Evolutionary conservation across 2,797 vertebrate genomes (phyloP).

Genomic region (Paguma larvata): DNA sequence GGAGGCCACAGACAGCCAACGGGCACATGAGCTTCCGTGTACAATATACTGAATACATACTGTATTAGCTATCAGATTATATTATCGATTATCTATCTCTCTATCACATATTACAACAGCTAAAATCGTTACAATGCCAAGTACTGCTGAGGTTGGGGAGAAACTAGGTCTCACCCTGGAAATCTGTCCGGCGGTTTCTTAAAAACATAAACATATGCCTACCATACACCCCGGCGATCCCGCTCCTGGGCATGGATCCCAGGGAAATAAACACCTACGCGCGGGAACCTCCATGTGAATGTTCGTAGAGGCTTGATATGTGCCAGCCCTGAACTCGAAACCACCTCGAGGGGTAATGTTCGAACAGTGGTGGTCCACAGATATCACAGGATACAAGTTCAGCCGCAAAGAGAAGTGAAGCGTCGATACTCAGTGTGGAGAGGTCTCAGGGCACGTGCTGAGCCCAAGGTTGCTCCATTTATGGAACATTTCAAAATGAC

Average conservation of each 20-base stretch:
- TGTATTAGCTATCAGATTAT: not conserved
- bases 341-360: not conserved
- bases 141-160: not conserved
- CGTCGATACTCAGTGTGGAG: rapidly evolving
- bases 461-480: not conserved
- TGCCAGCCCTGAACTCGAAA: not conserved
- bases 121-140: not conserved
- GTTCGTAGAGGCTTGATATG: not conserved
- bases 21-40: not conserved
- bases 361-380: not conserved
- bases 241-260: not conserved
- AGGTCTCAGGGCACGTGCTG: not conserved
- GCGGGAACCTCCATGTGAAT: not conserved
- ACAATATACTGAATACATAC: too few relatives aligned
- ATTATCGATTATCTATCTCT: not conserved
- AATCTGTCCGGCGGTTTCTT: not conserved
- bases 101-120: not conserved
- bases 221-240: too few relatives aligned
- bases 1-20: not conserved
- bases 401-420: not conserved
- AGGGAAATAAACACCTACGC: not conserved
- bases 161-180: not conserved
- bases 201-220: not conserved
- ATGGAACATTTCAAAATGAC: not conserved
- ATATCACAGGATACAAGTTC: not conserved